Conservation (phyloP, 2,888 invertebrate species). For the Notodonta ziczac region DNA sequence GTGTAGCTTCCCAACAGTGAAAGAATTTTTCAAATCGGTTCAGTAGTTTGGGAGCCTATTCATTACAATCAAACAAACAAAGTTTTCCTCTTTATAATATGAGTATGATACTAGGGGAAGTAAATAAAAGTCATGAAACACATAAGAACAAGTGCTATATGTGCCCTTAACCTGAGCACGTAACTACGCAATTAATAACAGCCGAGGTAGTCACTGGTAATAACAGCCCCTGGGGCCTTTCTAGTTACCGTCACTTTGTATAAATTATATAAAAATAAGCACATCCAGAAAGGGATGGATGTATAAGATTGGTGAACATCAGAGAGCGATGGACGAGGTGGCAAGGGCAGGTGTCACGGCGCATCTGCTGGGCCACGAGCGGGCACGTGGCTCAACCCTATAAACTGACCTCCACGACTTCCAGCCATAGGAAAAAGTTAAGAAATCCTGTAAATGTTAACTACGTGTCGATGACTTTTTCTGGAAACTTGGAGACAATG, state of each 20-base stretch:
- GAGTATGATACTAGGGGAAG: too few relatives aligned
- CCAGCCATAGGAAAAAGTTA: slow-evolving; percentile 67
- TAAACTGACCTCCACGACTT: slow-evolving; percentile 66
- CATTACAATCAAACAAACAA: too few relatives aligned
- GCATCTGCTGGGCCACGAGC: slow-evolving; percentile 77
- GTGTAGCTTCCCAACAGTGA: too few relatives aligned
- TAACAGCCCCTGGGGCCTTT: slow-evolving; percentile 77
- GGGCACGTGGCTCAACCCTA: slow-evolving; percentile 82
- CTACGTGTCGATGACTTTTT: slow-evolving; percentile 15
- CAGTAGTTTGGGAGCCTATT: too few relatives aligned
- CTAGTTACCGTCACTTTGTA: slow-evolving; percentile 83
- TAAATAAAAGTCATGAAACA: slow-evolving; percentile 1
- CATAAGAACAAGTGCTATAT: slow-evolving; percentile 12
- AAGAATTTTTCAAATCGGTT: too few relatives aligned
- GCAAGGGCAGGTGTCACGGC: slow-evolving; percentile 81
- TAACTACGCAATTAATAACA: slow-evolving; percentile 63
- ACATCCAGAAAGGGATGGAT: slow-evolving; percentile 66
- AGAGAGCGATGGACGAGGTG: slow-evolving; percentile 73
- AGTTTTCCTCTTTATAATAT: too few relatives aligned
- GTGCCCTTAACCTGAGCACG: slow-evolving; percentile 27
- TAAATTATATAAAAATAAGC: slow-evolving; percentile 84
- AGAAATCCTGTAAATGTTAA: slow-evolving; percentile 64
- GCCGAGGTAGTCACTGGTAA: slow-evolving; percentile 65
- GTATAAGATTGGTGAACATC: slow-evolving; percentile 54
- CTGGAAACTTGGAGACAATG: too few relatives aligned